Evolutionary conservation across 2,113 vertebrate genomes (phyloP).

Genomic region (Etheostoma cragini): DNA sequence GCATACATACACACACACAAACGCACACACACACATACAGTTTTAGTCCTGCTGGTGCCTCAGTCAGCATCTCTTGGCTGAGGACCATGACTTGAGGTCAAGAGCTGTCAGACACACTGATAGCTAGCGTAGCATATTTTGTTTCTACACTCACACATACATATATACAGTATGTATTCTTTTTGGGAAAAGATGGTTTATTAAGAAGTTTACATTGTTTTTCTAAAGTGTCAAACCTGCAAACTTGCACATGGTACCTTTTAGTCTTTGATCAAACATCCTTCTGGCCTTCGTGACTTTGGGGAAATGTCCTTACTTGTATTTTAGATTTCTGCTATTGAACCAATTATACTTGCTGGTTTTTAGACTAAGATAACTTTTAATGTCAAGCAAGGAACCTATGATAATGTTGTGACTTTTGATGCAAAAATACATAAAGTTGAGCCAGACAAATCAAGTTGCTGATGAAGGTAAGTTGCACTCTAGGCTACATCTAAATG

Average conservation of each 20-base stretch:
- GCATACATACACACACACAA: constrained; percentile 10
- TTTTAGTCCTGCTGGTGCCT: constrained; percentile 1
- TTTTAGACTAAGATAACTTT: neutral
- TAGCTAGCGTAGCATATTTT: constrained; percentile 50
- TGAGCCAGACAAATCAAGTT: neutral
- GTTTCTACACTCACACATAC: neutral
- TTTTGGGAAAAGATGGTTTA: neutral
- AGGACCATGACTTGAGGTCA: constrained; percentile 50
- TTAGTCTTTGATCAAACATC: neutral
- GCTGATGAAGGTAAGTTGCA: neutral
- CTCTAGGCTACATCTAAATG: neutral
- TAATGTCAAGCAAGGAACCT: neutral
- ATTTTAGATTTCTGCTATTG: neutral
- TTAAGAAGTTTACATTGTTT: neutral
- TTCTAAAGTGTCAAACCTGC: neutral
- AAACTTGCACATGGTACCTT: neutral
- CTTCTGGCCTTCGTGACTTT: neutral
- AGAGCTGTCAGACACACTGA: constrained; percentile 61
- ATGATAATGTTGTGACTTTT: neutral
- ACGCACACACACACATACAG: neutral
- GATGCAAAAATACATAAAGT: neutral
- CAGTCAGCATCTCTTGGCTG: constrained; percentile 53
- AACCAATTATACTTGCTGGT: neutral
- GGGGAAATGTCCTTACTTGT: neutral
- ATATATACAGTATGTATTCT: neutral